Evolutionary conservation across 64 coral and sea anemone species (phyloP).

Genomic region (Porites australiensis): DNA sequence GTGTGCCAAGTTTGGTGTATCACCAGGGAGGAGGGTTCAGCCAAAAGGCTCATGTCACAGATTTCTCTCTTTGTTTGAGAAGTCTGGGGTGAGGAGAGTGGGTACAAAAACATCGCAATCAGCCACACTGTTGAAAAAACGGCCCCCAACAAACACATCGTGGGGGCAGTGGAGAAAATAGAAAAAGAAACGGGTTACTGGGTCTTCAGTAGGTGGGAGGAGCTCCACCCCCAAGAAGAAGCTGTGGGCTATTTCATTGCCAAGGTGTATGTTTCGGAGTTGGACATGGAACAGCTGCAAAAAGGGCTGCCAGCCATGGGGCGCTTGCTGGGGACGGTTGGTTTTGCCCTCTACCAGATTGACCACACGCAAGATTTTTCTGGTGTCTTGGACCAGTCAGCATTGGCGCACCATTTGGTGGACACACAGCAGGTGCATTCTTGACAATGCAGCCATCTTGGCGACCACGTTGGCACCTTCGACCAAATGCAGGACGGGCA

Average conservation of each 20-base stretch:
- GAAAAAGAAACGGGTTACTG: slow-evolving; percentile 13
- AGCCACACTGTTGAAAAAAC: neutral
- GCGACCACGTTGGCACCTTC: slow-evolving; percentile 32
- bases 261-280: slow-evolving; percentile 42
- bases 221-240: slow-evolving; percentile 7
- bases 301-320: neutral
- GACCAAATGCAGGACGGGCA: neutral
- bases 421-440: neutral
- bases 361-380: slow-evolving; percentile 70
- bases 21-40: neutral
- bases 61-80: neutral
- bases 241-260: slow-evolving; percentile 33
- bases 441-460: slow-evolving; percentile 32
- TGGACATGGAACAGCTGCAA: slow-evolving; percentile 22
- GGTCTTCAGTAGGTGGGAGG: neutral
- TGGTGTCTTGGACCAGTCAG: slow-evolving; percentile 20
- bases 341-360: slow-evolving; percentile 11
- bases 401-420: slow-evolving; percentile 8
- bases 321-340: neutral
- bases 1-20: neutral
- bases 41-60: neutral
- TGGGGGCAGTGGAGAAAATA: slow-evolving; percentile 19
- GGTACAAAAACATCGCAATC: too few species aligned
- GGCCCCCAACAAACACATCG: neutral
- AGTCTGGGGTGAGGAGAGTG: neutral